Evolutionary conservation across 2,888 invertebrate genomes (phyloP), one percentile per base, ranked within the genome.

Genomic region (Tetranychus truncatus): DNA sequence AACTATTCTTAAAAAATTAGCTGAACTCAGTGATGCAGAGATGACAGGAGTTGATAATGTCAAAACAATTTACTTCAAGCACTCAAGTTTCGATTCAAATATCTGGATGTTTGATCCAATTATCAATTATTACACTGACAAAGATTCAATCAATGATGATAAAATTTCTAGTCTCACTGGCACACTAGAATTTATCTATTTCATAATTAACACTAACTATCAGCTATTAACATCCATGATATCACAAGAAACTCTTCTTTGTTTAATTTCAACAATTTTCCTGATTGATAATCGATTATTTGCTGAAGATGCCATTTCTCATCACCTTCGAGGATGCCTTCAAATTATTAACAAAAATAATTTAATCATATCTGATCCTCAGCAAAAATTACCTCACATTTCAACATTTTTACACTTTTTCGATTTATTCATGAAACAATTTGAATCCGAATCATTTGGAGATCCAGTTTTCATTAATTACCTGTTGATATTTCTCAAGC

Each of bases 31-130:
- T 44, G 45, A 24, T 34, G n/a, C 34, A 45, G 34, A 24, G n/a
- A 44, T 6, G n/a, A 24, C 66, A 18, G 67, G 66, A 73, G 71
- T 76, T 18, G 71, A 74, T 8, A 7, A 18, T 20, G 65, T 76
- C 21, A 73, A 71, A 20, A 8, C 24, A 34, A 55, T 66, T 21
- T 76, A 75, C 46, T n/a, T 24, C 11, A 74, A 74, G 2, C 71
- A 67, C 66, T 75, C 75, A n/a, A 24, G 72, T 20, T 74, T 76
- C 65, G 74, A 74, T 21, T 21, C n/a, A 66, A 8, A 11, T 45
- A 20, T 72, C 44, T 77, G 77, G 77, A 11, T 75, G 6, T 77
- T 77, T 46, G 74, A 77, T 73, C 77, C 77, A 65, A 46, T 77
- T 21, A 6, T 76, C 2, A 21, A 66, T 5, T 24, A 66, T 24